Conservation (phyloP, 2,888 invertebrate species). For the Octonoba sinensis region DNA sequence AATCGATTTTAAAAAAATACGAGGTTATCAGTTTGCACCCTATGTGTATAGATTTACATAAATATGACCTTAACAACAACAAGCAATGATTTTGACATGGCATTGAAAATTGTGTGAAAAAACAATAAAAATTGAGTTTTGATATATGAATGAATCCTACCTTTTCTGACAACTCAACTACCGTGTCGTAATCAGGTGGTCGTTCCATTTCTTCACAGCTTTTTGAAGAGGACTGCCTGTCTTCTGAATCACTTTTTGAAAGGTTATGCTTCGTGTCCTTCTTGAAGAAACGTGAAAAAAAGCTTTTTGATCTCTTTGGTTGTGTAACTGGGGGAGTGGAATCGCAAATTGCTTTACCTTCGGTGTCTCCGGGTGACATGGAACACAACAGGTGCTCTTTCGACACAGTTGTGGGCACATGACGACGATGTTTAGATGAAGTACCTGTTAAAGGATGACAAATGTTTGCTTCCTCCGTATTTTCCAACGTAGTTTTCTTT, state of each 20-base stretch:
- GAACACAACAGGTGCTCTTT: constrained; percentile 37
- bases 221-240: not conserved
- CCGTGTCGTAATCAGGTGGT: constrained; percentile 20
- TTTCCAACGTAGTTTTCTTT: not conserved
- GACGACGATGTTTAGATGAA: constrained; percentile 23
- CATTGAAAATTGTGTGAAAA: not conserved
- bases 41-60: not conserved
- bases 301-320: constrained; percentile 1
- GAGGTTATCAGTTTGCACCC: not conserved
- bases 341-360: not conserved
- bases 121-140: too few relatives aligned
- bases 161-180: constrained; percentile 1
- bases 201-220: not conserved
- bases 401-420: constrained; percentile 19
- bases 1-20: not conserved
- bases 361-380: not conserved
- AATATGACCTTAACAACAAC: not conserved
- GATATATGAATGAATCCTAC: not conserved
- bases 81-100: not conserved
- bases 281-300: constrained; percentile 31
- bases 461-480: not conserved
- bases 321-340: not conserved
- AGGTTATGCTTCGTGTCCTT: constrained; percentile 4
- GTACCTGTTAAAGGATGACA: constrained; percentile 33
- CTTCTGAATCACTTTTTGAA: not conserved